Conservation (phyloP, 1,140 invertebrate species). For the Papilio aristodemus region DNA sequence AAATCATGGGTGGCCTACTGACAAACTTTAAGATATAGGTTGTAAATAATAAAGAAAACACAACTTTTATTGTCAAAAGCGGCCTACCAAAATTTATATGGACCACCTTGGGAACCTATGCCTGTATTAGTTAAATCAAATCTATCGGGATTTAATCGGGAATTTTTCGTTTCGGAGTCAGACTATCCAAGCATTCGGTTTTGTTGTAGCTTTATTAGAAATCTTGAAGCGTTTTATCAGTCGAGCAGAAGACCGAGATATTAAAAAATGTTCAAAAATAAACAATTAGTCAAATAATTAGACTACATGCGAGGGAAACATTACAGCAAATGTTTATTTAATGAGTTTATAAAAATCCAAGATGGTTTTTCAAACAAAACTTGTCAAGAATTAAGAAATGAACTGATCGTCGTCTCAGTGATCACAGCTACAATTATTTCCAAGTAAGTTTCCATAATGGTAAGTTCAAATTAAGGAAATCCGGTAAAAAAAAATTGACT, state of each 20-base stretch:
- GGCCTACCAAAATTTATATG: conserved; percentile 1
- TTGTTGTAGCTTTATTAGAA: neutral
- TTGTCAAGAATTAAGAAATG: neutral
- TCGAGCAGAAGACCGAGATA: no score
- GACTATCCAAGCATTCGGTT: neutral
- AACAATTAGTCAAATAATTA: no score
- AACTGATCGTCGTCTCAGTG: neutral
- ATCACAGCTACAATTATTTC: neutral
- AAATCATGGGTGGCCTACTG: neutral
- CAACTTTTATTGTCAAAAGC: conserved; percentile 9
- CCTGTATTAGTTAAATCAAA: neutral
- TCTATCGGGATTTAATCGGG: neutral
- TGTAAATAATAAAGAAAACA: conserved; percentile 12
- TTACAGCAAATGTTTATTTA: no score
- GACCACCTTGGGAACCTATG: neutral
- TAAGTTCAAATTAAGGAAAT: neutral
- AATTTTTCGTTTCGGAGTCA: neutral
- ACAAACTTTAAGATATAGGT: conserved; percentile 1
- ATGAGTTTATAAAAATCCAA: no score
- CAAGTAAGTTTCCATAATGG: neutral
- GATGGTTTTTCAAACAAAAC: no score
- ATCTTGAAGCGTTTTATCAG: no score
- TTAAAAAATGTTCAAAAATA: no score
- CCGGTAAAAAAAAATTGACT: neutral
- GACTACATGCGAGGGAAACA: no score